phyloP scores from a whole-genome alignment of 2,888 invertebrate genomes.

The Dasysyrphus albostriatus region DNA sequence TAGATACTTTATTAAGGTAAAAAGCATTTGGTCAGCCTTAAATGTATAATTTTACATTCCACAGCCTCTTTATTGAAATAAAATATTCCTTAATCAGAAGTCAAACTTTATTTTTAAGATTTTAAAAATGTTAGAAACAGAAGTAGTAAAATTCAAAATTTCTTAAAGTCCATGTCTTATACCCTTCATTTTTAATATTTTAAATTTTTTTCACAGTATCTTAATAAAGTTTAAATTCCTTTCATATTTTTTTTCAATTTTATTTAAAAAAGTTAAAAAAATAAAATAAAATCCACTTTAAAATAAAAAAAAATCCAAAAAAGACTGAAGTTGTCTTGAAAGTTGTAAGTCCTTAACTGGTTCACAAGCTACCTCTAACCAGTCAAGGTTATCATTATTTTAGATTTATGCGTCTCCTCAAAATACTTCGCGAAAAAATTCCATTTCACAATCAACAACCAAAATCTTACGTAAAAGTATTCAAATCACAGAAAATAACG shows the following conservation, averaged over 20 bases:
- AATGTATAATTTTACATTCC: too few species aligned
- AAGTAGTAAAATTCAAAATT: neutral
- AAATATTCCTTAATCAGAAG: too few species aligned
- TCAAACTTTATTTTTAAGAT: too few species aligned
- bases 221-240: neutral
- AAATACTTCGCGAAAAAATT: constrained; percentile 5
- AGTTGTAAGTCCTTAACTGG: constrained; percentile 74
- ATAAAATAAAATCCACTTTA: neutral
- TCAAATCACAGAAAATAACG: constrained; percentile 8
- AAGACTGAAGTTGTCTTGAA: constrained; percentile 61
- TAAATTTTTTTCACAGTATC: neutral
- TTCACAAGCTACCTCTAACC: neutral
- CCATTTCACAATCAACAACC: constrained; percentile 12
- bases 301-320: neutral
- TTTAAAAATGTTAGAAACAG: too few species aligned
- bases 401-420: neutral
- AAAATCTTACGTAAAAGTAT: constrained; percentile 24
- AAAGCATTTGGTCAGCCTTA: too few species aligned
- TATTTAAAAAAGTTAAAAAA: neutral
- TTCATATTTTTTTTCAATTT: neutral
- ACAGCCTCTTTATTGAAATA: too few species aligned
- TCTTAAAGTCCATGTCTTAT: neutral
- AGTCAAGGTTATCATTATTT: constrained; percentile 62
- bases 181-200: neutral
- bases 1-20: too few species aligned